Base-by-base conservation (phyloP, 2,888 invertebrate genomes). In the Tenthredo scrophulariae region DNA sequence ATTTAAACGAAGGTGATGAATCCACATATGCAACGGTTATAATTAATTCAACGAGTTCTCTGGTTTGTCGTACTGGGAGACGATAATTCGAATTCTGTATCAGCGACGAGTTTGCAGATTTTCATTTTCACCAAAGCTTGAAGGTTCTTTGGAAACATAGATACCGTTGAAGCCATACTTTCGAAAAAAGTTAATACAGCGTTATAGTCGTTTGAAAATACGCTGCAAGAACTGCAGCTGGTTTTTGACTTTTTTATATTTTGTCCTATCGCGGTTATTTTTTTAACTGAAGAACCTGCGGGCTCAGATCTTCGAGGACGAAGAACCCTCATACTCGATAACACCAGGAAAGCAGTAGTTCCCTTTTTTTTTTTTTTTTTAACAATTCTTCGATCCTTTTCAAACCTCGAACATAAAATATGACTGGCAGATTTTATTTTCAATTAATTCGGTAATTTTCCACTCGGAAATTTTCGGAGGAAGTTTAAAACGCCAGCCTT, bases 121-220 rank as follows among this genome's bases (percentile, higher is more conserved):
- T 87, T 86, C 0, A 87, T 67, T 86, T 91, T 91, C 50, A 90
- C 87, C 15, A 87, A 83, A 5, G 90, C 89, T 80, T 90, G 90
- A 29, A 91, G 84, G 74, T 90, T 89, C 50, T 87, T 87, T 5
- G 90, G 90, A 84, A 91, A 92, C 22, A 85, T 87, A 43, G 88
- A 87, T 9, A 91, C 90, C 2, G 90, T 91, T 84, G 90, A 85
- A 13, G 89, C 88, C 87, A 90, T 91, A 50, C 89, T 90, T 40
- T 91, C 90, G 86, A 91, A 91, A 87, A 91, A 91, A 6, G 74
- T 40, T 26, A 26, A 40, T 5, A 22, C 10, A 15, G 46, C 46
- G 15, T 74, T 43, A 10, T 22, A 15, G 0, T 46, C 40, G 43
- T 62, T 62, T 26, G 9, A 74, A 10, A 22, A 22, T n/a, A 10